Evolutionary conservation across 1,140 invertebrate species (phyloP), one percentile per base, ranked within the genome.

Genomic region (Zelostemma sp.): DNA sequence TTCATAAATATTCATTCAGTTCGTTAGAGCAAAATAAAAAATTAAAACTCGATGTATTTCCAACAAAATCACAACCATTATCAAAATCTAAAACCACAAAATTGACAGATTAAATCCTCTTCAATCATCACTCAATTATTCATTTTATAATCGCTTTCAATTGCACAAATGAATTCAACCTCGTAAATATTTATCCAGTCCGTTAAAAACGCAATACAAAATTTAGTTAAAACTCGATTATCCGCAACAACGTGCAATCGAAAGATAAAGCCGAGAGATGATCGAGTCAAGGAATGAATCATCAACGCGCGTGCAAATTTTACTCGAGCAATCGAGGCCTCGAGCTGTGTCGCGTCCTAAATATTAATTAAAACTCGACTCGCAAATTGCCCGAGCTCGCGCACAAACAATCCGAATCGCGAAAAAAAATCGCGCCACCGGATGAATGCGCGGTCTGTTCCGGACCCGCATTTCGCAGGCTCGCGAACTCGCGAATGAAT

Each of bases 241-340:
- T 38, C 12, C 12, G 4, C 4, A 46, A 6, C 15, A 21, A 9
- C n/a, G 9, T 3, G 9, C 6, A 21, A 16, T 5, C n/a, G n/a
- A 38, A n/a, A 38, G n/a, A 38, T n/a, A 38, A 58, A 62, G 43
- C 45, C 54, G 45, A 68, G 67, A 71, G 75, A 80, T 80, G 76
- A 73, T 72, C 70, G 68, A 72, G 73, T 68, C 65, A 69, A 64
- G 46, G 64, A 57, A 62, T 76, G 73, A 74, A 53, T 75, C 69
- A 72, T 68, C n/a, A n/a, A 8, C 61, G 66, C 47, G 70, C 60
- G 69, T 72, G 65, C 57, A 57, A 72, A 72, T 63, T 71, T 73
- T 70, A 66, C 68, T 56, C 51, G 65, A 69, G 59, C 54, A 67
- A 53, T 14, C 21, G 18, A 47, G 33, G 25, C 17, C 41, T 57